Evolutionary conservation across 2,888 invertebrate genomes (phyloP).

Genomic region (Troides aeacus): DNA sequence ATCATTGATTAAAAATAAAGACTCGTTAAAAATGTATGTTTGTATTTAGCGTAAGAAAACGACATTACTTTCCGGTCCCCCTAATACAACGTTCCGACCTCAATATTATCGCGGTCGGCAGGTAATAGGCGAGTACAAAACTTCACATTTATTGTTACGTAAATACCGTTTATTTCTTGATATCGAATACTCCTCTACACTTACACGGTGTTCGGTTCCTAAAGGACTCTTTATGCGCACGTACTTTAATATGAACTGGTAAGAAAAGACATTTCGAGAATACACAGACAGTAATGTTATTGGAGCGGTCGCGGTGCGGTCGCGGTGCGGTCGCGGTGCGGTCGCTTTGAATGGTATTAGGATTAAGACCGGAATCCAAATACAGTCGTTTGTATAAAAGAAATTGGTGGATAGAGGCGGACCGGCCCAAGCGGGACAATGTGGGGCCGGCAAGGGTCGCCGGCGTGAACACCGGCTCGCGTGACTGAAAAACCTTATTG

Average conservation of each 20-base stretch:
- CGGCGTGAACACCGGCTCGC: constrained; percentile 32
- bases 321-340: neutral
- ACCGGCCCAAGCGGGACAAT: constrained; percentile 8
- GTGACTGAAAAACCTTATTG: constrained; percentile 35
- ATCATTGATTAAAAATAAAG: too few relatives aligned
- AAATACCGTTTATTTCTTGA: too few relatives aligned
- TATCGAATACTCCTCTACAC: too few relatives aligned
- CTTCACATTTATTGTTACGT: too few relatives aligned
- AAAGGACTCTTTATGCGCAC: neutral
- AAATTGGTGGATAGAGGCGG: neutral
- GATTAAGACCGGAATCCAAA: constrained; percentile 21
- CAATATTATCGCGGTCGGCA: too few relatives aligned
- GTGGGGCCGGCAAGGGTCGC: constrained; percentile 27
- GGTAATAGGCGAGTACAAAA: too few relatives aligned
- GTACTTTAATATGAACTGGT: neutral
- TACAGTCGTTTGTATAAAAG: constrained; percentile 24
- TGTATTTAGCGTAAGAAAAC: too few relatives aligned
- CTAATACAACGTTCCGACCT: too few relatives aligned
- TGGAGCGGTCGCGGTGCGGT: neutral
- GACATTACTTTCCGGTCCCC: too few relatives aligned
- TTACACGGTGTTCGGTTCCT: neutral
- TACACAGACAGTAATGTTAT: neutral
- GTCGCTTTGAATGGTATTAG: constrained; percentile 21
- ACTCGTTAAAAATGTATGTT: too few relatives aligned
- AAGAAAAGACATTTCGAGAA: neutral